phyloP scores from a whole-genome alignment of 2,797 vertebrate genomes.

The Lacerta agilis region DNA sequence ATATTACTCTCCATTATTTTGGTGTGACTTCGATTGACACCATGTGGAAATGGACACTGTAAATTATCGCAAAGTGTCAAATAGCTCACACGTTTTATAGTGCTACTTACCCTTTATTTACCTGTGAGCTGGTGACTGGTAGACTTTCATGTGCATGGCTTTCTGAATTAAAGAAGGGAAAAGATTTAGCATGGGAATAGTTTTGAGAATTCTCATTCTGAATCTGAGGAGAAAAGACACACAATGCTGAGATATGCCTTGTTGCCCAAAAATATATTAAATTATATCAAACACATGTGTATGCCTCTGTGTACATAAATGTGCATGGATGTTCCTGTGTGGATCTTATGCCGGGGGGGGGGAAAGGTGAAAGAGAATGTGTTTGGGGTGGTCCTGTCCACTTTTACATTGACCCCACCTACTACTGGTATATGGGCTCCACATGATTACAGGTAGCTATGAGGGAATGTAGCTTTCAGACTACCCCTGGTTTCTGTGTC shows the following conservation, averaged over 20 bases:
- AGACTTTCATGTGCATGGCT: fast-evolving
- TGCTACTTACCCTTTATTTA: constrained; percentile 2
- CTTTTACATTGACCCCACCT: not conserved
- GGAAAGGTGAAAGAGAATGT: not conserved
- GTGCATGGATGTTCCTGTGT: no score
- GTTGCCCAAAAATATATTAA: not conserved
- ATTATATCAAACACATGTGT: no score
- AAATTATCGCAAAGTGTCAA: constrained; percentile 11
- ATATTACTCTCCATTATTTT: constrained; percentile 48
- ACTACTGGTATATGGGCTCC: no score
- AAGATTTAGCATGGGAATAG: not conserved
- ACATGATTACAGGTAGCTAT: no score
- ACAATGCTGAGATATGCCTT: fast-evolving
- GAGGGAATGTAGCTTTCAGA: not conserved
- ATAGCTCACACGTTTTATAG: not conserved
- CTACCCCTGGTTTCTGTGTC: not conserved
- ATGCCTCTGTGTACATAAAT: no score
- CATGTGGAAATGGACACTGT: constrained; percentile 19
- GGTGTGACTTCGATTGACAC: constrained; percentile 9
- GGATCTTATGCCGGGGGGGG: no score
- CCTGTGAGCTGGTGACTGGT: not conserved
- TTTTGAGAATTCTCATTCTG: not conserved
- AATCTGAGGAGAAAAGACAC: not conserved
- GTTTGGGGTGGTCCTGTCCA: not conserved
- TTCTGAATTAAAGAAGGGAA: not conserved